Evolutionary conservation across 30 jellyfish, hydroid and myxozoan genomes (phyloP), one percentile per base, ranked within the genome.

Genomic region (Turritopsis rubra): DNA sequence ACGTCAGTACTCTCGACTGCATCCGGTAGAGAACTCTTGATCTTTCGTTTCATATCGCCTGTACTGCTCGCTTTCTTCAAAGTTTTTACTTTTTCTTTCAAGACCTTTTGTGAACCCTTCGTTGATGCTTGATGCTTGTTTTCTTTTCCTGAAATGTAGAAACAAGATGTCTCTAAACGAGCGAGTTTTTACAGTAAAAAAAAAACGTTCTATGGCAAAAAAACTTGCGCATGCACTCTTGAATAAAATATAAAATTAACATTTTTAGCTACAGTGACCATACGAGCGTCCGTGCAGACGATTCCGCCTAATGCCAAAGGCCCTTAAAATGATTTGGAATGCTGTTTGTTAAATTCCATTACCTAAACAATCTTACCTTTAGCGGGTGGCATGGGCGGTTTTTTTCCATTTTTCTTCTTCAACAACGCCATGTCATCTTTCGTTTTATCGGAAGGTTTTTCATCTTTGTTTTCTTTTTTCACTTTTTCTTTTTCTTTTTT

Each of bases 121-220:
- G 23, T 27, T 1, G 28, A n/a, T 22, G 28, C 21, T 68, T 23
- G 77, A n/a, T 9, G 23, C 19, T 68, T 68, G 30, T 68, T 68
- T 68, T 68, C 77, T 68, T 68, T 68, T 17, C 77, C 77, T n/a
- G 77, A 23, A n/a, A 68, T 41, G n/a, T n/a, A n/a, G n/a, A n/a
- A n/a, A n/a, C n/a, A n/a, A n/a, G n/a, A n/a, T n/a, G n/a, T n/a
- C n/a, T n/a, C n/a, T n/a, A n/a, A n/a, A n/a, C n/a, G n/a, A n/a
- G n/a, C n/a, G n/a, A n/a, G n/a, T n/a, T n/a, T n/a, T n/a, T n/a
- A n/a, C n/a, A n/a, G n/a, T n/a, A n/a, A n/a, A n/a, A n/a, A n/a
- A n/a, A n/a, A n/a, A n/a, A n/a, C n/a, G n/a, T n/a, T n/a, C n/a
- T n/a, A n/a, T n/a, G n/a, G n/a, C n/a, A n/a, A n/a, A n/a, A n/a